Conservation (phyloP, 2,888 invertebrate species). For the Malthinus seriepunctatus region DNA sequence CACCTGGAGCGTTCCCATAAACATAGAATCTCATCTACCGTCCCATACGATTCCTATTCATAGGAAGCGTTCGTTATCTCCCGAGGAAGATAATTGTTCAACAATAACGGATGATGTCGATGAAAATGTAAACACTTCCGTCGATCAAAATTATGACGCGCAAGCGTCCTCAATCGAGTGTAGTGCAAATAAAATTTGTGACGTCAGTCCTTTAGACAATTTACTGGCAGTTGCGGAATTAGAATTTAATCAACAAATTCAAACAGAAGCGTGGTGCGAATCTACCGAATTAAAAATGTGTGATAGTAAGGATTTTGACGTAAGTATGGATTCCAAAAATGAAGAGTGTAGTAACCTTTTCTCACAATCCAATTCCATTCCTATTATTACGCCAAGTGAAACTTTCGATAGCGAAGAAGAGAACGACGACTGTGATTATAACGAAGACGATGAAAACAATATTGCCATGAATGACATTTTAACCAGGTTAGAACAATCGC, state of each 20-base stretch:
- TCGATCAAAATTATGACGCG: slow-evolving; percentile 45
- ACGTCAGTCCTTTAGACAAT: slow-evolving; percentile 62
- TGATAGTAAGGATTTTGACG: slow-evolving; percentile 3
- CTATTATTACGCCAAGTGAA: slow-evolving; percentile 10
- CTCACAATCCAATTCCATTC: slow-evolving; percentile 1
- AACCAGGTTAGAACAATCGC: slow-evolving; percentile 65
- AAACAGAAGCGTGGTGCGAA: slow-evolving; percentile 49
- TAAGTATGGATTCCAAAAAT: slow-evolving; percentile 29
- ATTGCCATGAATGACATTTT: slow-evolving; percentile 63
- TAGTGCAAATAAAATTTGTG: slow-evolving; percentile 50
- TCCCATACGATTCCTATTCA: slow-evolving; percentile 63
- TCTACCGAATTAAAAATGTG: slow-evolving; percentile 16
- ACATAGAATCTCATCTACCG: slow-evolving; percentile 65
- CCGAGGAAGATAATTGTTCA: slow-evolving; percentile 39
- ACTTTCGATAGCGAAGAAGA: slow-evolving; percentile 33
- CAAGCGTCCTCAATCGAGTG: slow-evolving; percentile 51
- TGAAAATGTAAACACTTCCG: slow-evolving; percentile 49
- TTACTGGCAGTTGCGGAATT: slow-evolving; percentile 67
- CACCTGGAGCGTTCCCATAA: slow-evolving; percentile 54
- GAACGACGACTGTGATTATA: slow-evolving; percentile 52
- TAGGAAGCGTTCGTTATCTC: slow-evolving; percentile 49
- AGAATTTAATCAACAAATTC: slow-evolving; percentile 64
- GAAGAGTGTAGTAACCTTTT: slow-evolving; percentile 45
- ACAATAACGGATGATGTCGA: slow-evolving; percentile 28
- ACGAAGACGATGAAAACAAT: slow-evolving; percentile 52